Evolutionary conservation across 2,797 vertebrate species (phyloP), one percentile per base, ranked within the genome.

Genomic region (Merluccius polli): DNA sequence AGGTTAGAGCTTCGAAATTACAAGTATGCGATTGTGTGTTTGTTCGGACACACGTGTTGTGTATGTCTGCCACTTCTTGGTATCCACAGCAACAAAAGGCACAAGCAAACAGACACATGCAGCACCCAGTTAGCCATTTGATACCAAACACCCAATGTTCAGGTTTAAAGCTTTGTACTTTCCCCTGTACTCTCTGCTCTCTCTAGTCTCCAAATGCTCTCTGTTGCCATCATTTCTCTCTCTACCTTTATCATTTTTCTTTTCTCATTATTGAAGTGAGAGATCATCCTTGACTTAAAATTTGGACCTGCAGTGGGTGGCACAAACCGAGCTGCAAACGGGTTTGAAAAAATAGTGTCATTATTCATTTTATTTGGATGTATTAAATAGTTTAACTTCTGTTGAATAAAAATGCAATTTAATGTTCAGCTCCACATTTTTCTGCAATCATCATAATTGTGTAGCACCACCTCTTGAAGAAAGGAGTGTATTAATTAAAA

Each of bases 21-120:
- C 18, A 70, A 15, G 41, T 52, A 52, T 27, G 70, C 9, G 38
- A 38, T 30, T 63, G 68, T 21, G 71, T 30, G n/a, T 41, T 31
- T 52, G 31, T 73, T 6, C 12, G 27, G 12, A 32, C 31, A 13
- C 13, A 11, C 24, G 38, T 30, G 21, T 27, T 35, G 52, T 15
- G 73, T 10, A 59, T 67, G 73, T 29, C 31, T 78, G 79, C 78
- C 80, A 75, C 68, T 79, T 65, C 59, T 79, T 69, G 59, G 85
- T 87, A 76, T 77, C 85, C 86, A 87, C 87, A 81, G 84, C 79
- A 87, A 89, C 83, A 63, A 68, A 77, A 82, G 79, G 82, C 80
- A 80, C 72, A 78, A 80, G 81, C 71, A 74, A 29, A 73, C 35
- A 52, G 18, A 77, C 59, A 36, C 15, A 24, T 33, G 13, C 59